Conservation (phyloP, 1,140 invertebrate species). For the Caenorhabditis remanei region DNA sequence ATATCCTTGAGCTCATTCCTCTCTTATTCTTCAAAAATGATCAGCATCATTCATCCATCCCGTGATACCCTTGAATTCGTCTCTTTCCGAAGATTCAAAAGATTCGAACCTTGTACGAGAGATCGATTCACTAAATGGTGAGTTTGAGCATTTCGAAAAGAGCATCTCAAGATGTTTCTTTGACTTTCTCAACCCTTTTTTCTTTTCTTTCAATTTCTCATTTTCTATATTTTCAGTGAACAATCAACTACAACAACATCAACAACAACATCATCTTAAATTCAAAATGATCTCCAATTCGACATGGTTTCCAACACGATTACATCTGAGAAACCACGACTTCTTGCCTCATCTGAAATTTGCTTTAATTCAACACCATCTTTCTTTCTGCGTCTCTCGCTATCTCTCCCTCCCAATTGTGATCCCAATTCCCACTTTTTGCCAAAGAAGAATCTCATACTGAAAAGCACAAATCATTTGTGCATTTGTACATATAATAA, state of each 20-base stretch:
- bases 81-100: slow-evolving; percentile 54
- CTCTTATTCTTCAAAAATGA: slow-evolving; percentile 51
- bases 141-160: not conserved
- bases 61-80: slow-evolving; percentile 64
- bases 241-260: not conserved
- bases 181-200: not conserved
- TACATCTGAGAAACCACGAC: not conserved
- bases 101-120: slow-evolving; percentile 2
- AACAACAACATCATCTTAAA: not conserved
- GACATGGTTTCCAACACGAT: not conserved
- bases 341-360: slow-evolving; percentile 6
- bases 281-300: not conserved
- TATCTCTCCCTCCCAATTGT: not conserved
- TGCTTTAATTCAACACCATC: slow-evolving; percentile 55
- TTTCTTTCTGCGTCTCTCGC: slow-evolving; percentile 26
- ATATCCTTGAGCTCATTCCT: not conserved
- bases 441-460: slow-evolving; percentile 15
- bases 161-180: no score
- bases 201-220: not conserved
- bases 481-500: slow-evolving; percentile 3
- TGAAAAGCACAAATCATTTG: not conserved
- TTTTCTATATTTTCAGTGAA: slow-evolving; percentile 10
- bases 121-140: slow-evolving; percentile 41
- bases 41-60: slow-evolving; percentile 68
- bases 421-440: slow-evolving; percentile 35